phyloP scores from a whole-genome alignment of 2,888 invertebrate genomes.

The Gibbula magus region DNA sequence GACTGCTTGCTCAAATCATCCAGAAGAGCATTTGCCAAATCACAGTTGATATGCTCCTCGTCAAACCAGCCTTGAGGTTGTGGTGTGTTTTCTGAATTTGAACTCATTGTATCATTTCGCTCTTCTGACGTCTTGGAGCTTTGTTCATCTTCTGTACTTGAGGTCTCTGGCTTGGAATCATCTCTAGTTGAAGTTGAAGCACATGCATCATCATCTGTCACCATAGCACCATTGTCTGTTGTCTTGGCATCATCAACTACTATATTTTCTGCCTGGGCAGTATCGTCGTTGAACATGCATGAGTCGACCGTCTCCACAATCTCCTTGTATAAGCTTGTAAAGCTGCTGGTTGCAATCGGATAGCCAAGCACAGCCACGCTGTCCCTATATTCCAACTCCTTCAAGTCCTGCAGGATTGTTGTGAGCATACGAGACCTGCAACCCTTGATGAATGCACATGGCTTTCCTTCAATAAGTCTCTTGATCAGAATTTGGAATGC shows the following conservation, averaged over 20 bases:
- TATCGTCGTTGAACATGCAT: neutral
- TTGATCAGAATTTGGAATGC: neutral
- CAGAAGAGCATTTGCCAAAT: neutral
- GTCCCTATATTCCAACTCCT: conserved; percentile 15
- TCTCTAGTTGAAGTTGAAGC: neutral
- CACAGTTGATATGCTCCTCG: neutral
- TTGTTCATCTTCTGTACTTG: too few species aligned
- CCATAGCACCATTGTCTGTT: too few species aligned
- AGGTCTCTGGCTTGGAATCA: neutral
- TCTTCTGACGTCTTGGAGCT: neutral
- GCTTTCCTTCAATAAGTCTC: conserved; percentile 16
- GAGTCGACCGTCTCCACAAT: conserved; percentile 16
- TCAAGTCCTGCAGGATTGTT: neutral
- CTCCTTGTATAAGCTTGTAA: conserved; percentile 11
- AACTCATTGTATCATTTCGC: neutral
- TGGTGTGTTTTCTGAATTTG: neutral
- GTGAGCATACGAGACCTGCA: conserved; percentile 9
- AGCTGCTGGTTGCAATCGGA: conserved; percentile 14
- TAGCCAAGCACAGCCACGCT: conserved; percentile 16
- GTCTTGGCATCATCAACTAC: neutral
- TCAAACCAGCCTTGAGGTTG: neutral
- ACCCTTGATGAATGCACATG: conserved; percentile 5
- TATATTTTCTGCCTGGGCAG: neutral
- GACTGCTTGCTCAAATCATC: neutral
- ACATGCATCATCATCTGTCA: neutral